These are phyloP conservation scores for Brachionus manjavacas DNA, from an alignment of 1,140 invertebrate genomes.

Conservation along the genomic window DNA sequence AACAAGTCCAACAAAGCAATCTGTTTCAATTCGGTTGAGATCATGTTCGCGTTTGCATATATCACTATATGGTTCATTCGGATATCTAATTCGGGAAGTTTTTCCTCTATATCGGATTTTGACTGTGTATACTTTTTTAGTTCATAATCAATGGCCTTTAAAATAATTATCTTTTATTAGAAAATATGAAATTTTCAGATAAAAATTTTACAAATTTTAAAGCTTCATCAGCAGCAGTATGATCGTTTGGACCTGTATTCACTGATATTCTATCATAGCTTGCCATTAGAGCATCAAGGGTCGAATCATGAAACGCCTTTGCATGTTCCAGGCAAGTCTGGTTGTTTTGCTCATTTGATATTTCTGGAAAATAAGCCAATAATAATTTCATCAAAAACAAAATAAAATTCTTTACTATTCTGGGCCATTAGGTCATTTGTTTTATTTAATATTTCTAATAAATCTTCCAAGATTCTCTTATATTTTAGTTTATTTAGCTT, in stretches of 20 bases:
- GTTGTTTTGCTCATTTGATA: conserved; percentile 26
- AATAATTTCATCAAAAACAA: background rate
- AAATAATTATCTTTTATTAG: background rate
- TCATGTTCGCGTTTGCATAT: background rate
- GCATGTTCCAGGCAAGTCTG: conserved; percentile 39
- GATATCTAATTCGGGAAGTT: background rate
- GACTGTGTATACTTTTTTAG: conserved; percentile 10
- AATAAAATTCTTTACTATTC: background rate
- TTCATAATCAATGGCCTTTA: conserved; percentile 30
- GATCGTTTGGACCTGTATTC: background rate
- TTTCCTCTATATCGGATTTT: background rate
- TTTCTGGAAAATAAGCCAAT: background rate
- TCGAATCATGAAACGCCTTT: conserved; percentile 27
- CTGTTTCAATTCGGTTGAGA: background rate
- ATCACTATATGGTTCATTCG: conserved; percentile 37
- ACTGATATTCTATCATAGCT: conserved; percentile 7
- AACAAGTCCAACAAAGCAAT: conserved; percentile 30
- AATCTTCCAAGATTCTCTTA: conserved; percentile 21
- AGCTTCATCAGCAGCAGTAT: background rate
- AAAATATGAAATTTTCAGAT: background rate
- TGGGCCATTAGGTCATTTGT: background rate
- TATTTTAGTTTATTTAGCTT: conserved; percentile 1
- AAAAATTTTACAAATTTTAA: background rate
- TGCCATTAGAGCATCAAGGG: background rate
- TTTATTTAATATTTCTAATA: background rate